Conservation (phyloP, 1,140 invertebrate species). For the Drosophila chauvacae region DNA sequence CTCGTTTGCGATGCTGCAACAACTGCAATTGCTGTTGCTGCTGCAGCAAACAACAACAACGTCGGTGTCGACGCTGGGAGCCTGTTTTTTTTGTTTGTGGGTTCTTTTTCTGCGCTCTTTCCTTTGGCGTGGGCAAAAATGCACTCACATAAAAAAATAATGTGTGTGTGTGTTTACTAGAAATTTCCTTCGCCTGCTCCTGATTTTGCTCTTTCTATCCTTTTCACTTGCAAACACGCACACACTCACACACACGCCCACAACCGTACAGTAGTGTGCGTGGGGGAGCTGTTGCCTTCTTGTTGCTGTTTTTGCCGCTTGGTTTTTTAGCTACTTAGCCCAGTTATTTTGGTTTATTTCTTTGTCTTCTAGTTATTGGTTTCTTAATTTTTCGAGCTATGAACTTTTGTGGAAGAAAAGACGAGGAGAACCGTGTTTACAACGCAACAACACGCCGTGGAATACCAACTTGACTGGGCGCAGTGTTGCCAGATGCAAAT, state of each 20-base stretch:
- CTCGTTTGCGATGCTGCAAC: conserved; percentile 29
- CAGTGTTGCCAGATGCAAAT: no score
- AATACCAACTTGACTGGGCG: conserved; percentile 61
- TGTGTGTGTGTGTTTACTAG: conserved; percentile 23
- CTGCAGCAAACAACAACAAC: conserved; percentile 59
- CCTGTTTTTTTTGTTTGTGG: conserved; percentile 34
- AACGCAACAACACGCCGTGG: conserved; percentile 42
- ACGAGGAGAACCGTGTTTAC: conserved; percentile 23
- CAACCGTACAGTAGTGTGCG: conserved; percentile 38
- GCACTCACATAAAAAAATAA: conserved; percentile 37
- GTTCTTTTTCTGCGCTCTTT: conserved; percentile 24
- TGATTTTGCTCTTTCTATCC: conserved; percentile 8
- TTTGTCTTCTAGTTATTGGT: conserved; percentile 8
- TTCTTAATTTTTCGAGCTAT: conserved; percentile 19
- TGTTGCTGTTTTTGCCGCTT: neutral
- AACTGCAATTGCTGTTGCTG: conserved; percentile 34
- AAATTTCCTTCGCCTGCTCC: conserved; percentile 16
- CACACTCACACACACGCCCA: conserved; percentile 35
- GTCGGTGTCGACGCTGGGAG: conserved; percentile 46
- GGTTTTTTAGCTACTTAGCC: conserved; percentile 9
- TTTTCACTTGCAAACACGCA: conserved; percentile 14
- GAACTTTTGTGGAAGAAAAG: conserved; percentile 23
- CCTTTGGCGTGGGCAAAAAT: conserved; percentile 21
- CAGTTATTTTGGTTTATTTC: conserved; percentile 6
- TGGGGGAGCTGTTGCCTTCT: conserved; percentile 26